Evolutionary conservation across 2,888 invertebrate species (phyloP), one percentile per base, ranked within the genome.

Genomic region (Tetranychus piercei): DNA sequence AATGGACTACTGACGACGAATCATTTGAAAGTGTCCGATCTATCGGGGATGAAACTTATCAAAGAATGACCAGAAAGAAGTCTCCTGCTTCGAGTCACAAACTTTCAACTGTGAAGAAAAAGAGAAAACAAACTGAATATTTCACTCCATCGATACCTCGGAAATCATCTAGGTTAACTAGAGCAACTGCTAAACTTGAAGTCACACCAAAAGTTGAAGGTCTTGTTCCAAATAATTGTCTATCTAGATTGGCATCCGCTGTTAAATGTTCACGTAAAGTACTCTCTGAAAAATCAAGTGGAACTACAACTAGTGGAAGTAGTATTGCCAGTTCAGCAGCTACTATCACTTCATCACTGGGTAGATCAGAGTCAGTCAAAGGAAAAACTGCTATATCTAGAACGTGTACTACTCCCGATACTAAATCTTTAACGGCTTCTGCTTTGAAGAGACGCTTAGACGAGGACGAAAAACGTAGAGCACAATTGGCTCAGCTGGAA

Each of bases 1-100:
- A 75, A 22, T 72, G 72, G 75, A 66, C 72, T n/a, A 72, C 75
- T 7, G 75, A 75, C 18, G 74, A 74, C 67, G 75, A 75, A n/a
- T 72, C 72, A 20, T n/a, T 66, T 45, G 64, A 66, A 72, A 67
- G 55, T 71, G 20, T 65, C 55, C n/a, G 34, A 71, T 64, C 64
- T 20, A 20, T 55, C 6, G 15, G 15, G 22, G 45, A 44, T 44
- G 69, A 73, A 67, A 20, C 9, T 20, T 43, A 44, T 43, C 6
- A 34, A 55, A 6, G 71, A 15, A 67, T 55, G 22, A n/a, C 15
- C 15, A 8, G n/a, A 15, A 22, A 74, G 55, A 43, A 74, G 55
- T 22, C 45, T 65, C 34, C 55, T 20, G 15, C 0, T 55, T 23
- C 11, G 15, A n/a, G 20, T 20, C 64, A 22, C 9, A 69, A 73